Evolutionary conservation across 2,888 invertebrate species (phyloP), one percentile per base, ranked within the genome.

Genomic region (Phalera bucephala): DNA sequence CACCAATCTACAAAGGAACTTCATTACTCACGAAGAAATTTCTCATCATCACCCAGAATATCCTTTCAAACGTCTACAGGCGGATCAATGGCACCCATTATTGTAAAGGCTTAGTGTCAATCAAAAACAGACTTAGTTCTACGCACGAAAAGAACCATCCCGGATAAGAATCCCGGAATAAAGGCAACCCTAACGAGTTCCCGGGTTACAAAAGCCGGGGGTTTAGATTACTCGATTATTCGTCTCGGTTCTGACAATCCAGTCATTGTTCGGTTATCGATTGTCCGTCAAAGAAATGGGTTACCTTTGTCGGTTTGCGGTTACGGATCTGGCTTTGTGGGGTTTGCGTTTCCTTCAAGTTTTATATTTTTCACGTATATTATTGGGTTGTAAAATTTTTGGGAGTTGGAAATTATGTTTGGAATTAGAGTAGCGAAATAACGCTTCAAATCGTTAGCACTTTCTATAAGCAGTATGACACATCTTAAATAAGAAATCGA

Each of bases 31-130:
- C n/a, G n/a, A n/a, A n/a, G n/a, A n/a, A n/a, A n/a, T n/a, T n/a
- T n/a, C n/a, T 11, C n/a, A 14, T 27, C 27, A 27, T 27, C 27
- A 27, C n/a, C 8, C 14, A 11, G 12, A 13, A 12, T 4, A 22
- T 12, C 12, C 12, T 25, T 25, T 26, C 20, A 20, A 27, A 25
- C 26, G 19, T 20, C 14, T 14, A 26, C 7, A 21, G 23, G 20
- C 38, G 51, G 59, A 64, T n/a, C n/a, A n/a, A n/a, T n/a, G 40
- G 39, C 42, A 51, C 38, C 72, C 68, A 61, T 75, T 78, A 72
- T 69, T 62, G 64, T 44, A 52, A 51, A 43, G 68, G 73, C 72
- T 80, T 73, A 80, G 71, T 78, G 80, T 80, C 80, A 78, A 77
- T 80, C 78, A 80, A 71, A 72, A 53, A 56, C 70, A 68, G 72